Evolutionary conservation across 2,797 vertebrate genomes (phyloP).

Genomic region (Enteromius unitaeniatus): DNA sequence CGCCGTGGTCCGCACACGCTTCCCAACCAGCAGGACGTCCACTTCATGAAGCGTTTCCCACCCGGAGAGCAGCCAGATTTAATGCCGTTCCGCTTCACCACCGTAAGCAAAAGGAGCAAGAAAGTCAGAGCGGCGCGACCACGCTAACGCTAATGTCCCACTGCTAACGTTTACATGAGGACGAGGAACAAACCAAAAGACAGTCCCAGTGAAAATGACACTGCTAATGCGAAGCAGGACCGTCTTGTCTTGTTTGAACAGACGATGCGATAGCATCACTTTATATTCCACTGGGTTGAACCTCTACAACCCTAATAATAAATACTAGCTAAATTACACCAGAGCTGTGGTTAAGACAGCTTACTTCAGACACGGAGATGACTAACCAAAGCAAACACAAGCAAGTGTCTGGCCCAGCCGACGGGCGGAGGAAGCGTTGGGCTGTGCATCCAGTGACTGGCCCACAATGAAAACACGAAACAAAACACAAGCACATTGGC

Average conservation of each 20-base stretch:
- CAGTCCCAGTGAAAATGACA: slow-evolving; percentile 48
- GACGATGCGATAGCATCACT: slow-evolving; percentile 35
- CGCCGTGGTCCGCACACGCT: slow-evolving; percentile 80
- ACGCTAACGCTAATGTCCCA: slow-evolving; percentile 69
- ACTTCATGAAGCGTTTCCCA: slow-evolving; percentile 86
- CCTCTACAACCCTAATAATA: slow-evolving; percentile 50
- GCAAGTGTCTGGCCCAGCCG: background rate
- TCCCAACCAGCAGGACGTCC: slow-evolving; percentile 84
- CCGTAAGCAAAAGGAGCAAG: slow-evolving; percentile 80
- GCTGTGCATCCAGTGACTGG: slow-evolving; percentile 45
- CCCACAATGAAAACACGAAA: slow-evolving; percentile 37
- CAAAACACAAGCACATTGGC: slow-evolving; percentile 38
- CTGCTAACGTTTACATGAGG: slow-evolving; percentile 46
- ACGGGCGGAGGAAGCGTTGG: slow-evolving; percentile 30
- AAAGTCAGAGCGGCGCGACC: slow-evolving; percentile 77
- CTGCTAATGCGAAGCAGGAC: slow-evolving; percentile 41
- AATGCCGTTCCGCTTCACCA: slow-evolving; percentile 83
- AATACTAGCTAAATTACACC: slow-evolving; percentile 46
- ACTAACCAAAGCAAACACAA: slow-evolving; percentile 49
- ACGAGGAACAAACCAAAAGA: slow-evolving; percentile 42
- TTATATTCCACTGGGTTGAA: slow-evolving; percentile 53
- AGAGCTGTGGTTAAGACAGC: slow-evolving; percentile 46
- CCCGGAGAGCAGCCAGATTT: slow-evolving; percentile 81
- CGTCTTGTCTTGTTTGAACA: slow-evolving; percentile 32
- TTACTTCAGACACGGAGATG: slow-evolving; percentile 25